A percentile compares a stretch with the other conserved stretches of the same genome.
These are phyloP conservation scores for Euphydryas editha DNA, from an alignment of 2,888 invertebrate species.

Conservation along the genomic window DNA sequence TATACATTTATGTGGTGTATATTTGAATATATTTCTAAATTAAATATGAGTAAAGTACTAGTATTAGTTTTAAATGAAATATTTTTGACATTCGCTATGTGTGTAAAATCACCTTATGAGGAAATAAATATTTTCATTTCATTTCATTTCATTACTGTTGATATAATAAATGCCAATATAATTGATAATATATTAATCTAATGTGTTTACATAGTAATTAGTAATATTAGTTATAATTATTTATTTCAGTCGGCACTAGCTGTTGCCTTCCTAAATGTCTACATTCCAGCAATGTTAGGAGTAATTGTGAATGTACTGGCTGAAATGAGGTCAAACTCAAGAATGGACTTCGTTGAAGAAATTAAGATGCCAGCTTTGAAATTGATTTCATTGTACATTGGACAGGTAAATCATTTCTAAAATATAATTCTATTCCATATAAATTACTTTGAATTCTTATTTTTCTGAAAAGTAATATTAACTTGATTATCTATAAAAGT, in stretches of 20 bases:
- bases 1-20: neutral
- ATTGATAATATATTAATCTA: too few species aligned
- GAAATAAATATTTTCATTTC: too few species aligned
- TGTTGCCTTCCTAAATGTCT: conserved; percentile 94
- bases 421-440: neutral
- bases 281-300: conserved; percentile 93
- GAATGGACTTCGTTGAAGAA: conserved; percentile 81
- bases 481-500: too few species aligned
- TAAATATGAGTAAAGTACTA: too few species aligned
- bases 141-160: too few species aligned
- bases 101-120: too few species aligned
- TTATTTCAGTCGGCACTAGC: conserved; percentile 91
- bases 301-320: conserved; percentile 89
- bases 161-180: too few species aligned
- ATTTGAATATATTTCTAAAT: neutral
- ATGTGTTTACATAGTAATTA: too few species aligned
- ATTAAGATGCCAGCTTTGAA: conserved; percentile 87
- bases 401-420: conserved; percentile 83
- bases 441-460: neutral
- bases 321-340: conserved; percentile 62
- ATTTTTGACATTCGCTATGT: too few species aligned
- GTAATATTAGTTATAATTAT: neutral
- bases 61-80: too few species aligned
- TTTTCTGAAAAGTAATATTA: neutral
- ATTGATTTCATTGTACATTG: conserved; percentile 87